These are phyloP conservation scores for Palythoa heliodiscus DNA, from an alignment of 92 coral and sea anemone genomes.

Conservation along the genomic window DNA sequence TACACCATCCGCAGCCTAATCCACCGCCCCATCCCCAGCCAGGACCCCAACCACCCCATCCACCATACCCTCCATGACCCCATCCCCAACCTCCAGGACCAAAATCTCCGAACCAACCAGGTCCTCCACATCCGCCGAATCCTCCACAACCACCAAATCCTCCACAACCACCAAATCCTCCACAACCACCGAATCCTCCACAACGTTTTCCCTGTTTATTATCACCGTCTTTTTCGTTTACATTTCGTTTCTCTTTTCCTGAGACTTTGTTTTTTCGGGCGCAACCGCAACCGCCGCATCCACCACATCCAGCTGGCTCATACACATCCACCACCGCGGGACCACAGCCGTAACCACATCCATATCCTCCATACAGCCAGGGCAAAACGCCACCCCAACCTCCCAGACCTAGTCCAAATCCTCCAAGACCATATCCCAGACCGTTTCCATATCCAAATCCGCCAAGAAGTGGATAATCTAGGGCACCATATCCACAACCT, in stretches of 20 bases:
- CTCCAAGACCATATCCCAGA: conserved; percentile 60
- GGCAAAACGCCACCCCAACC: conserved; percentile 46
- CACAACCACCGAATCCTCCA: conserved; percentile 24
- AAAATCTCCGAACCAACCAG: conserved; percentile 32
- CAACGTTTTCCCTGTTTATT: conserved; percentile 32
- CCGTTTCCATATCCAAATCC: conserved; percentile 68
- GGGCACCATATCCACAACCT: conserved; percentile 16
- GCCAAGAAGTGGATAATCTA: conserved; percentile 57
- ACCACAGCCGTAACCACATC: conserved; percentile 61
- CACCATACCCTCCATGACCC: conserved; percentile 48
- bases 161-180: conserved; percentile 15
- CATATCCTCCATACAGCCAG: conserved; percentile 49
- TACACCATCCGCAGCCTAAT: conserved; percentile 53
- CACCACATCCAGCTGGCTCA: conserved; percentile 51
- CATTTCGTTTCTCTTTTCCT: conserved; percentile 21
- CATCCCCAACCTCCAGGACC: conserved; percentile 33
- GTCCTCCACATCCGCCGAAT: conserved; percentile 31
- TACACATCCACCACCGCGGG: conserved; percentile 48
- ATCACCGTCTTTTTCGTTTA: conserved; percentile 22
- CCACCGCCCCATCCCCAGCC: conserved; percentile 53
- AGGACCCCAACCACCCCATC: conserved; percentile 40
- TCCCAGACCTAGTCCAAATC: conserved; percentile 45
- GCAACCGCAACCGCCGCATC: conserved; percentile 60
- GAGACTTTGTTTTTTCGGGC: conserved; percentile 47
- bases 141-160: conserved; percentile 51